phyloP scores from a whole-genome alignment of 1,140 invertebrate genomes.

The Atopsyche davidsoni region DNA sequence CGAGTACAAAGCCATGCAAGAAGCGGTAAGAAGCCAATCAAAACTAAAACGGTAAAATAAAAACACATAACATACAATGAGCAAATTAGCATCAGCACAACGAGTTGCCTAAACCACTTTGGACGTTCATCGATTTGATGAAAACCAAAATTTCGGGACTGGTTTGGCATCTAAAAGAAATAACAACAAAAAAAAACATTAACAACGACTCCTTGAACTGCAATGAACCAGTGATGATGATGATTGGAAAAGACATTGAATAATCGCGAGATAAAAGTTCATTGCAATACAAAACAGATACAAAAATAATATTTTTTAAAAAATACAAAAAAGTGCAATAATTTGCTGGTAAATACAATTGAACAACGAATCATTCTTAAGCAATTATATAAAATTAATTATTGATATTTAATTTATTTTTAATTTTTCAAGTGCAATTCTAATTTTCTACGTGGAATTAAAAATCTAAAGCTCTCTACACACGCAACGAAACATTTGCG shows the following conservation, averaged over 20 bases:
- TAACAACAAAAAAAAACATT: background rate
- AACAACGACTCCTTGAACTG: no score
- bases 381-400: no score
- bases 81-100: slow-evolving; percentile 21
- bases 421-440: no score
- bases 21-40: slow-evolving; percentile 1
- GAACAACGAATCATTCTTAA: no score
- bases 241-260: no score
- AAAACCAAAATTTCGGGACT: slow-evolving; percentile 23
- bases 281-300: background rate
- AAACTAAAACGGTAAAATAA: slow-evolving; percentile 14
- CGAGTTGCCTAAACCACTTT: slow-evolving; percentile 22
- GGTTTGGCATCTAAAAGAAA: slow-evolving; percentile 26
- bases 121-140: slow-evolving; percentile 28
- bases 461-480: background rate
- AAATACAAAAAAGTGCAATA: background rate
- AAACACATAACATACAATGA: slow-evolving; percentile 26
- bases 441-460: no score
- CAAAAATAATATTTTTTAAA: background rate
- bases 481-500: no score
- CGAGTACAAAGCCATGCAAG: background rate
- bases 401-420: no score
- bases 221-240: no score
- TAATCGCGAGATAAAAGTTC: background rate
- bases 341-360: background rate